Evolutionary conservation across 92 coral and sea anemone genomes (phyloP), one percentile per base, ranked within the genome.

Genomic region (Siderastrea radians): DNA sequence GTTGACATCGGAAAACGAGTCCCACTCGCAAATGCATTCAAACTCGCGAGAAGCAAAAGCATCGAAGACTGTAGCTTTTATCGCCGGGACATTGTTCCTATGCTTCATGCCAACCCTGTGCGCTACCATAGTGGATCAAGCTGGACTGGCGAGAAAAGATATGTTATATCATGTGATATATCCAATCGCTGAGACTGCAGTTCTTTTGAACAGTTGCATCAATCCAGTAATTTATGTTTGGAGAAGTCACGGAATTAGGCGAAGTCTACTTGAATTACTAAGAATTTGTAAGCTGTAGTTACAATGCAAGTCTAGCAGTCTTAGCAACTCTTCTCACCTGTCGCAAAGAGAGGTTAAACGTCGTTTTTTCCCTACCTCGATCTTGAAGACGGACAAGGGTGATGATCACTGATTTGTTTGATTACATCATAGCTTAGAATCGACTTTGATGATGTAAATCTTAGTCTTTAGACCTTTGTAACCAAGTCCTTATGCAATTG

Each of bases 181-280:
- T 65, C 98, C 98, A 10, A 79, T 94, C 16, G 90, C 90, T 0
- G 95, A 94, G 78, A 89, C 95, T 3, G 94, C 88, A 47, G 92
- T 94, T 71, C 81, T 94, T 50, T 77, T 90, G 14, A 92, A 87
- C 87, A 91, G 95, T 26, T 86, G 91, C 47, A 69, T 93, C n/a
- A 94, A 94, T 76, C 98, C 98, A 17, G 86, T 86, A 52, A 80
- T 94, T 47, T 94, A 94, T 79, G 98, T 94, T 43, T 90, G 92
- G 90, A 85, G 98, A 58, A 89, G 81, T 77, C 60, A 61, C 13
- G 81, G 87, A 47, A 89, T 94, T 5, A 74, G 93, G 12, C 77
- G 86, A 46, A 94, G 98, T 67, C 82, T 94, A 6, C 62, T 69
- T 75, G 86, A 93, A 58, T 2, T 89, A 7, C 49, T 89, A 45